A percentile compares a stretch with the other conserved stretches of the same genome.
phyloP scores from a whole-genome alignment of 2,797 vertebrate genomes.

The Helicolenus hilgendorfi region DNA sequence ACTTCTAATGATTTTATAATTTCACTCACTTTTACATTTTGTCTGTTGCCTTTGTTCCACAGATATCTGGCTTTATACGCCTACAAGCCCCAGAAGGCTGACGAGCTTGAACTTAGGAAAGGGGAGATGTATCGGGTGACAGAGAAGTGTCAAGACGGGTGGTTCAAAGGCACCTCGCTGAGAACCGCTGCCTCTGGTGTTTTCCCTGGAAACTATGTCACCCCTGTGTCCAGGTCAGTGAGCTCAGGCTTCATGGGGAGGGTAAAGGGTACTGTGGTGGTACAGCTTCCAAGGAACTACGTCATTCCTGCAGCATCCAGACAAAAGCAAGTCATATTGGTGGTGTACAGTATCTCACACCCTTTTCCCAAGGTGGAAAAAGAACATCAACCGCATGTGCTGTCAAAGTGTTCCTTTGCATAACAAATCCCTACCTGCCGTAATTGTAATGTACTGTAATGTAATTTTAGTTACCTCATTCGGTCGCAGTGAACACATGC shows the following conservation, averaged over 20 bases:
- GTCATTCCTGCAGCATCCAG: background rate
- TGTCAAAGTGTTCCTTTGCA: background rate
- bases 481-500: too few species aligned
- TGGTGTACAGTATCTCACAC: background rate
- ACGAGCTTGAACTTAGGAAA: conserved; percentile 97
- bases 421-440: background rate
- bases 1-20: background rate
- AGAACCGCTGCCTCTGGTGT: conserved; percentile 95
- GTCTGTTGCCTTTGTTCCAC: conserved; percentile 42
- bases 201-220: conserved; percentile 99
- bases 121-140: conserved; percentile 99
- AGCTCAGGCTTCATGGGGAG: background rate
- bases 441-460: background rate
- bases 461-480: background rate
- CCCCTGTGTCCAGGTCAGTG: conserved; percentile 93
- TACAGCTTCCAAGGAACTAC: background rate
- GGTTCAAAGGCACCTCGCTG: conserved; percentile 98
- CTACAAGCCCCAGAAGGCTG: conserved; percentile 98
- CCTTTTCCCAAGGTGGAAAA: background rate
- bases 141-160: conserved; percentile 99
- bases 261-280: background rate
- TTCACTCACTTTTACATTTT: background rate
- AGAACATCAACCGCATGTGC: background rate
- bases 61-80: conserved; percentile 98
- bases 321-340: background rate